phyloP scores from a whole-genome alignment of 2,113 vertebrate species.

The Lonchura striata region DNA sequence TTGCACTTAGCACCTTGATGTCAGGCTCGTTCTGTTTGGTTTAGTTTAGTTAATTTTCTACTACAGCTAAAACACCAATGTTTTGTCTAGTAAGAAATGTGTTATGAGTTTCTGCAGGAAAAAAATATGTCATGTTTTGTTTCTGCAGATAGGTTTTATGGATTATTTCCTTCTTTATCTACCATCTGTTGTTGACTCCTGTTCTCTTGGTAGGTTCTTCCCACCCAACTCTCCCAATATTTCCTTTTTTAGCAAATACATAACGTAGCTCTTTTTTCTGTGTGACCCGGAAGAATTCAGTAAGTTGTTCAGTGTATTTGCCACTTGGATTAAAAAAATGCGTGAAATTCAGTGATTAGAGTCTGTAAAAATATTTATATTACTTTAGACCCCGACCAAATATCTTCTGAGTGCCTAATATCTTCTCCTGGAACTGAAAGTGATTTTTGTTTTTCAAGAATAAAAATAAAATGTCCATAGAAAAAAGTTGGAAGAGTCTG shows the following conservation, averaged over 20 bases:
- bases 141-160: background rate
- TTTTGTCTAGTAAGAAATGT: conserved; percentile 35
- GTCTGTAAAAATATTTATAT: background rate
- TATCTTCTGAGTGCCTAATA: background rate
- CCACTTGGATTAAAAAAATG: background rate
- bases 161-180: conserved; percentile 25
- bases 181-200: conserved; percentile 2
- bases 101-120: background rate
- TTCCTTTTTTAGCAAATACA: background rate
- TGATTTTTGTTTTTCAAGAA: background rate
- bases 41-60: conserved; percentile 20
- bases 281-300: background rate
- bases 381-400: background rate
- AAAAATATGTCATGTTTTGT: conserved; percentile 28
- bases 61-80: background rate
- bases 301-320: background rate
- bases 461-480: background rate
- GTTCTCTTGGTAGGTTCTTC: background rate
- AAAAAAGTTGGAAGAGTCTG: background rate
- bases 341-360: background rate
- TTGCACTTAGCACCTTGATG: background rate
- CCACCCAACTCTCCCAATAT: background rate
- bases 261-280: background rate
- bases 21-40: background rate
- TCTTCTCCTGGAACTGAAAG: background rate